Percentiles rank a stretch among this genome's conserved stretches.
These are phyloP conservation scores for Upupa epops DNA, from an alignment of 2,113 vertebrate genomes.

Conservation along the genomic window DNA sequence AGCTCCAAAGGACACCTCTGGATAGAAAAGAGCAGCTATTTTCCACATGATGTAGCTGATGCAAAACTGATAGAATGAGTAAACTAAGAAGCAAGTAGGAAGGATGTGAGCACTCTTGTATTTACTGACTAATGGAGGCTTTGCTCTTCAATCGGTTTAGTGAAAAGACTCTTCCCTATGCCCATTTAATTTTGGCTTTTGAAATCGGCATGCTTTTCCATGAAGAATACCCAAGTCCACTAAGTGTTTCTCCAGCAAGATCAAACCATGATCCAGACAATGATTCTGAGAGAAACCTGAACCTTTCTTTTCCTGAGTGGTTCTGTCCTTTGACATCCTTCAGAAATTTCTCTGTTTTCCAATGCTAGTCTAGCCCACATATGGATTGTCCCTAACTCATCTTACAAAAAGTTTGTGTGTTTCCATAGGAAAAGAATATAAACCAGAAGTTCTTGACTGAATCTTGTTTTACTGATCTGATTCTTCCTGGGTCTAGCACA, in stretches of 20 bases:
- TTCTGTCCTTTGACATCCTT: neutral
- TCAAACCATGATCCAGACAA: neutral
- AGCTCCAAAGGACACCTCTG: neutral
- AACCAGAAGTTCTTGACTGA: neutral
- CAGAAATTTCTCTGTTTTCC: neutral
- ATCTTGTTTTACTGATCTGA: neutral
- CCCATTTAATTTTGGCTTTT: neutral
- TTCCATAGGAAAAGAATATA: neutral
- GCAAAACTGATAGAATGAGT: neutral
- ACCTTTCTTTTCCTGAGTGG: neutral
- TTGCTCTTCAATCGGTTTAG: neutral
- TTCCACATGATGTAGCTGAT: neutral
- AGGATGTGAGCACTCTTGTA: neutral
- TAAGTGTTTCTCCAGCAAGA: neutral
- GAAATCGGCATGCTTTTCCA: neutral
- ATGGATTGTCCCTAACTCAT: neutral
- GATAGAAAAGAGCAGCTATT: neutral
- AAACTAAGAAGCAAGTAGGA: neutral
- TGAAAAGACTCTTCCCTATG: neutral
- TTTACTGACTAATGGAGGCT: neutral
- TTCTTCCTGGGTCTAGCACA: neutral
- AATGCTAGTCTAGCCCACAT: neutral
- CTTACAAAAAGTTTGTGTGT: neutral
- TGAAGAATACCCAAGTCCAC: neutral
- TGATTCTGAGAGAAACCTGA: neutral